These are phyloP conservation scores for Brachypteracias leptosomus DNA, from an alignment of 2,113 vertebrate species.

Conservation along the genomic window DNA sequence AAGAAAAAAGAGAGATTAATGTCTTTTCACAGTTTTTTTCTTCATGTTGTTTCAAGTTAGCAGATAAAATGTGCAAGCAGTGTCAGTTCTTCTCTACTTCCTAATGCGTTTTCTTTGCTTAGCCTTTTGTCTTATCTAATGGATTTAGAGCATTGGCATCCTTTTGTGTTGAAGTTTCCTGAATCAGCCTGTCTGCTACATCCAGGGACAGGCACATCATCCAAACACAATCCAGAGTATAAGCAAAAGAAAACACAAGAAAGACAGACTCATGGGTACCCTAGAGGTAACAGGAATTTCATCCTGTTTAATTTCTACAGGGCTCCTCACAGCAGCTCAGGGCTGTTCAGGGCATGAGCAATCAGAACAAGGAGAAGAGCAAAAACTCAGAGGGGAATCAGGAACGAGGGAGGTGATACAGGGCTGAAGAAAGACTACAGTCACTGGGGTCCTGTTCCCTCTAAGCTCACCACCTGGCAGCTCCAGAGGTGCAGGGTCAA, in stretches of 20 bases:
- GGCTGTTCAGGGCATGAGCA: background rate
- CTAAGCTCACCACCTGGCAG: background rate
- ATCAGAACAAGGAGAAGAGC: background rate
- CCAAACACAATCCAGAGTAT: background rate
- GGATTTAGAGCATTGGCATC: slow-evolving; percentile 21
- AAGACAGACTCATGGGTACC: background rate
- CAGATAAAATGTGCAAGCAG: slow-evolving; percentile 29
- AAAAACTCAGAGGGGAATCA: background rate
- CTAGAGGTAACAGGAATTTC: background rate
- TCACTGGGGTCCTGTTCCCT: background rate
- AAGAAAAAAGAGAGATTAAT: background rate
- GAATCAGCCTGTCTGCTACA: slow-evolving; percentile 28
- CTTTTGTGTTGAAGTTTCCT: slow-evolving; percentile 42
- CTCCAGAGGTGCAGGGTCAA: fast-evolving
- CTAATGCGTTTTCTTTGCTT: slow-evolving; percentile 18
- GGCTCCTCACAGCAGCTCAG: background rate
- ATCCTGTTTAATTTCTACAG: background rate
- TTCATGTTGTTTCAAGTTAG: slow-evolving; percentile 13
- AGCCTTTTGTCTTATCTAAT: slow-evolving; percentile 36
- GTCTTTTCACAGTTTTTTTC: slow-evolving; percentile 13
- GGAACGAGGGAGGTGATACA: background rate
- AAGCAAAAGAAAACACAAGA: slow-evolving; percentile 12
- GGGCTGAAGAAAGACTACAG: background rate
- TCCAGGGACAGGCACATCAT: background rate
- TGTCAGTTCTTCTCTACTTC: slow-evolving; percentile 2